Evolutionary conservation across 2,888 invertebrate genomes (phyloP).

Genomic region (Tenthredo mesomela): DNA sequence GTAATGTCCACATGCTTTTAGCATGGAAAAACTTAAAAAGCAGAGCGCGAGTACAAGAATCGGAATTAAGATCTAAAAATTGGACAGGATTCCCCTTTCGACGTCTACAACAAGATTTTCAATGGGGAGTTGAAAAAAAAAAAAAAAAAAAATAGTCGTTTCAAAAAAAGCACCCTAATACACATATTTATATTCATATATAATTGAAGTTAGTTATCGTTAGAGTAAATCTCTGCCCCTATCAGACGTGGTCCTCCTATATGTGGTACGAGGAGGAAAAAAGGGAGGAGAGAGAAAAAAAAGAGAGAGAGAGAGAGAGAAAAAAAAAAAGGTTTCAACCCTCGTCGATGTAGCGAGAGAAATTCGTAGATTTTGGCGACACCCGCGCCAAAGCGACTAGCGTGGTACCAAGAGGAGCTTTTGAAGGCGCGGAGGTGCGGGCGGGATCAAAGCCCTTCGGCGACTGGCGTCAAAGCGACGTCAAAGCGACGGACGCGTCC

Average conservation of each 20-base stretch:
- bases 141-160: too few species aligned
- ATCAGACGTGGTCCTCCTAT: neutral
- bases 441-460: constrained; percentile 50
- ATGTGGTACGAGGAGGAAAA: neutral
- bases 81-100: too few species aligned
- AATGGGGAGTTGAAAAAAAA: too few species aligned
- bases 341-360: constrained; percentile 45
- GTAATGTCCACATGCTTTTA: too few species aligned
- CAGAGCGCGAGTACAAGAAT: too few species aligned
- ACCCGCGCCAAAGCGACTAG: constrained; percentile 47
- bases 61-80: too few species aligned
- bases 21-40: too few species aligned
- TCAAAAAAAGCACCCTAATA: too few species aligned
- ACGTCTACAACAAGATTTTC: too few species aligned
- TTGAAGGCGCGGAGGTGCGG: constrained; percentile 37
- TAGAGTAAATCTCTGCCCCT: neutral
- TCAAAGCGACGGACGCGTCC: constrained; percentile 54
- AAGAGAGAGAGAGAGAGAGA: too few species aligned
- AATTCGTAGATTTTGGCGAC: constrained; percentile 40
- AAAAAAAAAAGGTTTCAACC: constrained; percentile 27
- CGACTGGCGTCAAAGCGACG: constrained; percentile 54
- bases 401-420: constrained; percentile 53
- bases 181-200: neutral
- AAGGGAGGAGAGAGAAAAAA: neutral
- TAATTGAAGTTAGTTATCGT: neutral